Evolutionary conservation across 2,888 invertebrate genomes (phyloP).

Genomic region (Ophioninae sp.): DNA sequence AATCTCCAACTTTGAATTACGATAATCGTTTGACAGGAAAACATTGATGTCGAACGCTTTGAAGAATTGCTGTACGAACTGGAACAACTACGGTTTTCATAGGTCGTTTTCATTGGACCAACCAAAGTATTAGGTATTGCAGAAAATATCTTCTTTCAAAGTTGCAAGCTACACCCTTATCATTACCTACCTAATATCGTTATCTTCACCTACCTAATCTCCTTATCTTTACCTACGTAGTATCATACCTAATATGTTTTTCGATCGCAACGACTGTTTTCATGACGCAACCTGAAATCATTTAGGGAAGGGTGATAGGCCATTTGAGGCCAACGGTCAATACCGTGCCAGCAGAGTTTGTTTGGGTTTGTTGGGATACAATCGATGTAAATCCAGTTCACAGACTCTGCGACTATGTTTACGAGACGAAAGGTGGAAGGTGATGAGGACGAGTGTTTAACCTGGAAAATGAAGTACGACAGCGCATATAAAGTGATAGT

Average conservation of each 20-base stretch:
- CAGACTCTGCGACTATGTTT: constrained; percentile 70
- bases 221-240: no score
- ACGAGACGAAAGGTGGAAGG: constrained; percentile 74
- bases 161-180: background rate
- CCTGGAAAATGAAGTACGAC: constrained; percentile 24
- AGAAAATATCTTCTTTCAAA: background rate
- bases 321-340: background rate
- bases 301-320: background rate
- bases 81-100: no score
- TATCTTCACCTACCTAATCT: no score
- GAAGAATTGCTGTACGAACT: background rate
- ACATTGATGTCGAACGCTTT: background rate
- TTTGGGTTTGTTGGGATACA: constrained; percentile 36
- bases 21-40: background rate
- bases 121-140: background rate
- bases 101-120: background rate
- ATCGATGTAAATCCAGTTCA: constrained; percentile 49
- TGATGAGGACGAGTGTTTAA: constrained; percentile 64
- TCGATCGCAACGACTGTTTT: background rate
- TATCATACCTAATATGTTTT: background rate
- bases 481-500: constrained; percentile 25
- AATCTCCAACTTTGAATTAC: background rate
- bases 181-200: no score
- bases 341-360: background rate
- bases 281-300: background rate